Percentiles rank a stretch among this genome's conserved stretches.
Conservation (phyloP, 92 coral and sea anemone genomes). For the Phymanthus crucifer region DNA sequence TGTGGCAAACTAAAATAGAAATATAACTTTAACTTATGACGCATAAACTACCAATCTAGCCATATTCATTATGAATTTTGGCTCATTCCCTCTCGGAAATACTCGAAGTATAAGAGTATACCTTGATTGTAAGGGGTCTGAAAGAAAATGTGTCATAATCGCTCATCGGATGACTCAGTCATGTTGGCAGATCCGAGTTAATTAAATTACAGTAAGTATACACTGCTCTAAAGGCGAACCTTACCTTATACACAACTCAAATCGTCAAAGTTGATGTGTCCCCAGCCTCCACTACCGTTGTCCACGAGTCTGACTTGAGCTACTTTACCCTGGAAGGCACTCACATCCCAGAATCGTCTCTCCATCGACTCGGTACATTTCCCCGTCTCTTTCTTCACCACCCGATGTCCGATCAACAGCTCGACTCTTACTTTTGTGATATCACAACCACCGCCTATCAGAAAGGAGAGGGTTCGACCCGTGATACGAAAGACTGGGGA, state of each 20-base stretch:
- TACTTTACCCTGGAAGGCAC: constrained; percentile 35
- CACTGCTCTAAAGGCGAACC: too few species aligned
- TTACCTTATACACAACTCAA: constrained; percentile 41
- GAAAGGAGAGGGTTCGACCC: constrained; percentile 41
- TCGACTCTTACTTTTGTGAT: constrained; percentile 40
- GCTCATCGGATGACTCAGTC: too few species aligned
- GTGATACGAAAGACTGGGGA: constrained; percentile 47
- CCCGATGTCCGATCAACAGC: constrained; percentile 32
- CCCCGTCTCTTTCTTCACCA: constrained; percentile 46
- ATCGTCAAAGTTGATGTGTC: constrained; percentile 69
- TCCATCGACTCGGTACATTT: constrained; percentile 52
- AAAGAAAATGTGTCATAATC: too few species aligned
- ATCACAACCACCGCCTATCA: constrained; percentile 73
- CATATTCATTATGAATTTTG: too few species aligned
- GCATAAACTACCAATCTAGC: too few species aligned
- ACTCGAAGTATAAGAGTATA: too few species aligned
- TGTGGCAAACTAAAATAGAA: too few species aligned
- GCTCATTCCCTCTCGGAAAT: too few species aligned
- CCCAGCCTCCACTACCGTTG: constrained; percentile 42
- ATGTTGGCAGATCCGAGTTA: too few species aligned
- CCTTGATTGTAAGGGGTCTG: too few species aligned
- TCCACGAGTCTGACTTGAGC: constrained; percentile 60
- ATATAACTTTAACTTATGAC: too few species aligned
- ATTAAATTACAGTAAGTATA: too few species aligned
- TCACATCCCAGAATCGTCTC: constrained; percentile 43